Base-by-base conservation (phyloP, 2,113 vertebrate species). In the Chaenocephalus aceratus region DNA sequence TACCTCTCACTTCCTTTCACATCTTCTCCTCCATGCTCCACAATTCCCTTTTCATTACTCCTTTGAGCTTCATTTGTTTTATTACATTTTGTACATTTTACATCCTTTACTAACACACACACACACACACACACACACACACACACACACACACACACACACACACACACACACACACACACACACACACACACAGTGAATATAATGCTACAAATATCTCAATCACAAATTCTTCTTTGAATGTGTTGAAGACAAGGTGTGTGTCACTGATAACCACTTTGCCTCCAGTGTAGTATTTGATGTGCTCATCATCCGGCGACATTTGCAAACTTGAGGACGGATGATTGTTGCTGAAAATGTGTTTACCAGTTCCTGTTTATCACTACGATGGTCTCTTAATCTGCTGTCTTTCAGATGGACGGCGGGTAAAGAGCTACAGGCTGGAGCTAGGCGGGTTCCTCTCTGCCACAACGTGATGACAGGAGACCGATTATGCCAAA, bases 391-490 rank as follows among this genome's bases (percentile, higher is more conserved):
- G 62, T 83, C 52, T 75, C 70, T 76, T 71, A 85, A 82, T 74
- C 74, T 74, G 80, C 72, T 61, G 67, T 66, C 76, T 91, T 83
- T 85, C 75, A 80, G 65, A 77, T 46, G 75, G 82, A 74, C 54
- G 72, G 30, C 18, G 61, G 72, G 62, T 60, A 81, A 83, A 90
- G 66, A 87, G 88, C 90, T 83, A 92, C 88, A 86, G 84, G 84
- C 88, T 83, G 83, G 67, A 80, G 62, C 23, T 64, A 51, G 77
- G 61, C 56, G 52, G 34, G 41, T 57, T 78, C 77, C 76, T 81
- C 84, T 79, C 83, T 77, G 82, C 90, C 90, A 92, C 82, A 18
- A 53, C 62, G 82, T 5, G 75, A 86, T 83, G 90, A 92, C 89
- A 81, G 83, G 85, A 89, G 86, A 83, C 83, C 80, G 72, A 93